Evolutionary conservation across 2,888 invertebrate species (phyloP), one percentile per base, ranked within the genome.

Genomic region (Eumacrocentrus americanus): DNA sequence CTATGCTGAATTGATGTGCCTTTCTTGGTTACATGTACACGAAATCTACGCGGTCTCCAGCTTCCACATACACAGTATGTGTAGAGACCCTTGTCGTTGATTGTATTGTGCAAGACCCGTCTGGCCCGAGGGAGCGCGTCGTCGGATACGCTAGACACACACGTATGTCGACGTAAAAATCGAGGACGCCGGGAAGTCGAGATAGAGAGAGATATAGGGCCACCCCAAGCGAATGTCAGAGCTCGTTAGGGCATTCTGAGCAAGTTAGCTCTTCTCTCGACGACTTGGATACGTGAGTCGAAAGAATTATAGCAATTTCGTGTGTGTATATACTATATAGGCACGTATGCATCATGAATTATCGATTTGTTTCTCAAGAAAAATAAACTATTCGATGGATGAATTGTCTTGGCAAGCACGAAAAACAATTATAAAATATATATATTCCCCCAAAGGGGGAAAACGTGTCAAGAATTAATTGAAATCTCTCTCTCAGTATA

Each of bases 271-370:
- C 51, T 34, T 38, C 18, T 42, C 46, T 35, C 22, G 23, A 42
- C 25, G 35, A 59, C 35, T 58, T 50, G 57, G 64, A 67, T 74
- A 76, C 76, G 76, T 76, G 76, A 74, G 76, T 56, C 67, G 76
- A 73, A 76, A 76, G 72, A 77, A 77, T 76, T 74, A 77, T 74
- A 68, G 75, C 74, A 76, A 77, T 77, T 74, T 73, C 68, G 65
- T 29, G 29, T n/a, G n/a, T 4, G 9, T 29, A 29, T 4, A 29
- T 9, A 29, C 29, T 29, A 9, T 29, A 9, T 55, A 63, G 69
- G 63, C 62, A 61, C 61, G 54, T 65, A 63, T 65, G 46, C 29
- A 50, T 29, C 48, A 58, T 60, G 64, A 73, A 71, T 73, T 73
- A 58, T 62, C 60, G 54, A 63, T 57, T 59, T 44, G 46, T 47